phyloP scores from a whole-genome alignment of 2,888 invertebrate species.

The Isoperla grammatica region DNA sequence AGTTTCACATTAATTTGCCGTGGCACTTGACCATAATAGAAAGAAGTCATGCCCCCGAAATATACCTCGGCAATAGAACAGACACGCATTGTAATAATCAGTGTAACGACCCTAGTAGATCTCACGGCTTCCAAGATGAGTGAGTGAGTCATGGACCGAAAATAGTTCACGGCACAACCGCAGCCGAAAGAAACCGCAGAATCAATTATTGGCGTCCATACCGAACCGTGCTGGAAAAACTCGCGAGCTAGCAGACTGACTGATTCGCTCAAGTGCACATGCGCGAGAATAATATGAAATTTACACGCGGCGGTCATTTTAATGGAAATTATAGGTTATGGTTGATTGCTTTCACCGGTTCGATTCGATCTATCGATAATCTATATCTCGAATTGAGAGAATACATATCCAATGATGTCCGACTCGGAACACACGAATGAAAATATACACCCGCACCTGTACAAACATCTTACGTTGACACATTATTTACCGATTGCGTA shows the following conservation, averaged over 20 bases:
- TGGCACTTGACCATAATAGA: too few relatives aligned
- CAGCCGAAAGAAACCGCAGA: neutral
- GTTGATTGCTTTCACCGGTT: neutral
- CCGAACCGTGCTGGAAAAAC: too few relatives aligned
- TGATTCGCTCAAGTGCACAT: neutral
- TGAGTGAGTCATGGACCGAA: neutral
- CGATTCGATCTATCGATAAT: neutral
- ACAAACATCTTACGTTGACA: too few relatives aligned
- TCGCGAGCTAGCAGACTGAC: neutral
- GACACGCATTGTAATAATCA: too few relatives aligned
- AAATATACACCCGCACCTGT: too few relatives aligned
- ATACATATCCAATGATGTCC: too few relatives aligned
- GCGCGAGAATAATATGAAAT: neutral
- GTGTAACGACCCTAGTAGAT: too few relatives aligned
- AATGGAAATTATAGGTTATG: conserved; percentile 2
- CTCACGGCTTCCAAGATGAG: neutral
- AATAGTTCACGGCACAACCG: neutral
- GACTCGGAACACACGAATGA: too few relatives aligned
- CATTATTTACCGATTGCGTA: too few relatives aligned
- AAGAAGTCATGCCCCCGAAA: too few relatives aligned
- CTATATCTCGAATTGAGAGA: neutral
- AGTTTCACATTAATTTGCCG: too few relatives aligned
- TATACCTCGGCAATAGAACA: too few relatives aligned
- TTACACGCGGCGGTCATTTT: neutral
- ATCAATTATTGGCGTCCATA: neutral